These are phyloP conservation scores for Epistrophe grossulariae DNA, from an alignment of 2,888 invertebrate species.

Conservation along the genomic window DNA sequence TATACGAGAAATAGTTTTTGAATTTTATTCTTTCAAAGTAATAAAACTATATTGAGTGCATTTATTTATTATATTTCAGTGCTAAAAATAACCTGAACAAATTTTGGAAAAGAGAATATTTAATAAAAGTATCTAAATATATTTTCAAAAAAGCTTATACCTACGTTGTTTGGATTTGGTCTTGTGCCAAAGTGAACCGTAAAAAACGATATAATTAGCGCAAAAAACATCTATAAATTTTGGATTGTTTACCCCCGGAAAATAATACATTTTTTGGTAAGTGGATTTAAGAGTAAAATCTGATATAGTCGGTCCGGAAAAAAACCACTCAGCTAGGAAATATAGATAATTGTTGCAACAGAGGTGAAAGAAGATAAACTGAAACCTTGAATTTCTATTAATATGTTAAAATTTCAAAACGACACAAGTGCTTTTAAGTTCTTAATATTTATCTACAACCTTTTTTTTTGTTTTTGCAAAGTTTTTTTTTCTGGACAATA, in stretches of 20 bases:
- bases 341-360: too few species aligned
- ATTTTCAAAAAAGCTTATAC: not conserved
- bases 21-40: not conserved
- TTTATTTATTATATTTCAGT: not conserved
- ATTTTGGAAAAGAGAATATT: too few species aligned
- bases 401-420: too few species aligned
- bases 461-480: too few species aligned
- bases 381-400: too few species aligned
- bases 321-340: too few species aligned
- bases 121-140: not conserved
- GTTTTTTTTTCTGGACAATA: too few species aligned
- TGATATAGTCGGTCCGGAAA: not conserved
- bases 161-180: not conserved
- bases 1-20: not conserved
- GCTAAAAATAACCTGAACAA: not conserved
- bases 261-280: constrained; percentile 3
- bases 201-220: constrained; percentile 18
- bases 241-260: constrained; percentile 6
- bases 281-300: not conserved
- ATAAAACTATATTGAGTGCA: not conserved
- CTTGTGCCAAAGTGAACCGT: constrained; percentile 1
- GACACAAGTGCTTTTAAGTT: too few species aligned
- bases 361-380: too few species aligned
- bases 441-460: too few species aligned
- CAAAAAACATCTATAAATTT: not conserved